Evolutionary conservation across 2,888 invertebrate genomes (phyloP).

Genomic region (Trimorus sp.): DNA sequence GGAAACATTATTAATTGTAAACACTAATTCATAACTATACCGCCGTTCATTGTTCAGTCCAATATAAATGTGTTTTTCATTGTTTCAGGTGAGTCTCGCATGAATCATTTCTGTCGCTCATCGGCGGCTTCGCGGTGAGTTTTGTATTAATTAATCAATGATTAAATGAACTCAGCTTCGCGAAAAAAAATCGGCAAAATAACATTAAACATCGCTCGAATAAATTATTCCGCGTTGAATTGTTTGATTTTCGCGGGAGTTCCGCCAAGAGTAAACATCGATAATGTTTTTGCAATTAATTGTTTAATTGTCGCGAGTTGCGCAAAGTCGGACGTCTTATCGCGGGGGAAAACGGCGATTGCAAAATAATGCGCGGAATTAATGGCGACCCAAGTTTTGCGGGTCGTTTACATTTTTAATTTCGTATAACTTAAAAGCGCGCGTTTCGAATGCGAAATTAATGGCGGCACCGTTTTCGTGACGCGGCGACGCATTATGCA

Average conservation of each 20-base stretch:
- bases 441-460: conserved; percentile 27
- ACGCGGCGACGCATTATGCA: conserved; percentile 27
- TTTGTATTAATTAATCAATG: neutral
- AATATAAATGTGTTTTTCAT: conserved; percentile 1
- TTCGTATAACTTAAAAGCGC: conserved; percentile 18
- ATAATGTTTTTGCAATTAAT: no score
- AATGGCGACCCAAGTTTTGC: conserved; percentile 7
- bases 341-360: neutral
- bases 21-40: no score
- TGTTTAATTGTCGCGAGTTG: no score
- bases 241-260: no score
- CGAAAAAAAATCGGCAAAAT: no score
- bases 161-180: no score
- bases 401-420: conserved; percentile 19
- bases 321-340: no score
- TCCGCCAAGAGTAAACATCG: no score
- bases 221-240: no score
- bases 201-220: no score
- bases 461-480: conserved; percentile 17
- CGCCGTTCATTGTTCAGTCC: no score
- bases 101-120: conserved; percentile 7
- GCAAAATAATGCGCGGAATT: conserved; percentile 13
- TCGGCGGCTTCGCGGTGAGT: conserved; percentile 8
- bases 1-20: no score
- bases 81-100: conserved; percentile 41